Evolutionary conservation across 2,113 vertebrate species (phyloP).

Genomic region (Aleadryas rufinucha): DNA sequence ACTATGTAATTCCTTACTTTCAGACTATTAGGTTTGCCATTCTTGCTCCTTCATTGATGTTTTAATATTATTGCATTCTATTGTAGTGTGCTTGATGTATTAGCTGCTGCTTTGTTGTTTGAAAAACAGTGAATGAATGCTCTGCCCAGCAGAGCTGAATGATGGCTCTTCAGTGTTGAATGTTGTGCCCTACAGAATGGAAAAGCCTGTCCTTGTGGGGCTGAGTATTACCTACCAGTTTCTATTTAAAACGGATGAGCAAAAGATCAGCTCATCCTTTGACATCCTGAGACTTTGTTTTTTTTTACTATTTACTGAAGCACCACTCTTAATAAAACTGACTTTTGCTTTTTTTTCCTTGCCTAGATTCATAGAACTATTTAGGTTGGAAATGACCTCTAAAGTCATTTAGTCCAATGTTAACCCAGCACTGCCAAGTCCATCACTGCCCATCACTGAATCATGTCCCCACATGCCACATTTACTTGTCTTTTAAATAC

Average conservation of each 20-base stretch:
- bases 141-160: not conserved
- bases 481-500: not conserved
- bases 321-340: not conserved
- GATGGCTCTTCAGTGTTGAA: not conserved
- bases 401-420: not conserved
- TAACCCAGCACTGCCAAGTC: not conserved
- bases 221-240: not conserved
- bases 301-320: not conserved
- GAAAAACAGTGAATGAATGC: not conserved
- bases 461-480: not conserved
- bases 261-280: not conserved
- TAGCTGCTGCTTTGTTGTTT: not conserved
- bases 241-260: not conserved
- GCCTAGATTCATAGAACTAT: not conserved
- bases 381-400: not conserved
- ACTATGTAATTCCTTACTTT: not conserved
- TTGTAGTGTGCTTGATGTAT: not conserved
- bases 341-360: not conserved
- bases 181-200: not conserved
- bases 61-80: not conserved
- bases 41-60: not conserved
- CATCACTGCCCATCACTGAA: not conserved
- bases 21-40: not conserved
- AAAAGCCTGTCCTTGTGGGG: not conserved
- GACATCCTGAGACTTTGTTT: not conserved